Percentiles rank a stretch among this genome's conserved stretches.
These are phyloP conservation scores for Lycaena phlaeas DNA, from an alignment of 2,888 invertebrate genomes.

Conservation along the genomic window DNA sequence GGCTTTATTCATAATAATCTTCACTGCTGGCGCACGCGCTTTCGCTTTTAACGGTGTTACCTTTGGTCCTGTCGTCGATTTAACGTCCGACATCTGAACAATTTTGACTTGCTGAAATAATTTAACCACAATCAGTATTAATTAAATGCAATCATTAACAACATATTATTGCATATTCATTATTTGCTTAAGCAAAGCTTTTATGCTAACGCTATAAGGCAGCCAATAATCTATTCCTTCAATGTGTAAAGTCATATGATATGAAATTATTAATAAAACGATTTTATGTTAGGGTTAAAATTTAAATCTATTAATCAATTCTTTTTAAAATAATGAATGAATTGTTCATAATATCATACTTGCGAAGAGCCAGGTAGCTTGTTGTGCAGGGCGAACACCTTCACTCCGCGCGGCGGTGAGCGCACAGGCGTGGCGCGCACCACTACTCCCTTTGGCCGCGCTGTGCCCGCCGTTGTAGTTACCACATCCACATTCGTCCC, in stretches of 20 bases:
- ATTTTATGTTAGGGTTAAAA: too few relatives aligned
- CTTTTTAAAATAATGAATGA: slow-evolving; percentile 13
- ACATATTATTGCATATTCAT: too few relatives aligned
- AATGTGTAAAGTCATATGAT: too few relatives aligned
- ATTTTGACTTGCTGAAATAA: slow-evolving; percentile 34
- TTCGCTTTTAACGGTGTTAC: slow-evolving; percentile 8
- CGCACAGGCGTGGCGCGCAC: slow-evolving; percentile 79
- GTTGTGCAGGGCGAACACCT: slow-evolving; percentile 14
- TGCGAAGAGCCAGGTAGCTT: slow-evolving; percentile 7
- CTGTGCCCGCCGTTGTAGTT: slow-evolving; percentile 86
- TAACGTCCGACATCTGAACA: slow-evolving; percentile 31
- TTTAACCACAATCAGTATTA: not conserved
- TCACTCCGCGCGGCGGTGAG: slow-evolving; percentile 17
- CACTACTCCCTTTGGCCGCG: slow-evolving; percentile 89
- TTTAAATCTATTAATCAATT: too few relatives aligned
- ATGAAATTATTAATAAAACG: too few relatives aligned
- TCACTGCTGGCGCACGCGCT: slow-evolving; percentile 41
- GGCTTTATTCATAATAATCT: slow-evolving; percentile 56
- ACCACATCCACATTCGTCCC: slow-evolving; percentile 88
- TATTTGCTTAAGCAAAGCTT: too few relatives aligned
- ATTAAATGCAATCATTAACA: not conserved
- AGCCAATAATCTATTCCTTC: too few relatives aligned
- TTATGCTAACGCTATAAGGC: too few relatives aligned
- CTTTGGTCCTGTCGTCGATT: slow-evolving; percentile 18
- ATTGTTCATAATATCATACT: slow-evolving; percentile 5